Base-by-base conservation (phyloP, 2,113 vertebrate genomes). In the Numenius arquata region DNA sequence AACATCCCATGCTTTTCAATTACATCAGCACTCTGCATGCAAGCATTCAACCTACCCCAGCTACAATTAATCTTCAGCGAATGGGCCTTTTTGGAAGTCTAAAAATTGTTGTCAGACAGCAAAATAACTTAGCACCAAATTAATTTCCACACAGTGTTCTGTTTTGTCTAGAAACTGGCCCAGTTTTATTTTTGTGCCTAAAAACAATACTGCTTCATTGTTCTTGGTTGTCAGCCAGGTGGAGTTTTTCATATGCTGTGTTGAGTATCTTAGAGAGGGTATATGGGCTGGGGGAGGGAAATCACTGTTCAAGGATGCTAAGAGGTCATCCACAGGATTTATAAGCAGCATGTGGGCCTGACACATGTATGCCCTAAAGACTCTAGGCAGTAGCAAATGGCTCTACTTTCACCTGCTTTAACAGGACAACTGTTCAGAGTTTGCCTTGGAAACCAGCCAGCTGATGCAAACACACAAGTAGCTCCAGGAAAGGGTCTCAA, bases 141-240 rank as follows among this genome's bases (percentile, higher is more conserved):
- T 94, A 94, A 97, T 96, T 98, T 97, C 97, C 93, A 93, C 80
- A 93, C 55, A 90, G 83, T 90, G 95, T 93, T 93, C 83, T 95
- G 95, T 97, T 98, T 97, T 97, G 97, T 98, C 98, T 98, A 97
- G 94, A 94, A 97, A 65, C 62, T 83, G 94, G 91, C 65, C 2
- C n/a, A 65, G 76, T 96, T 97, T 96, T 97, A 96, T 90, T 96
- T 97, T 96, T 94, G 85, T 80, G 94, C 88, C 79, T 94, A 97
- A 97, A 98, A 96, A 71, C 88, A 97, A 97, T 94, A 97, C 40
- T 90, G 95, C 94, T 93, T 95, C 96, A 96, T 95, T 97, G 94
- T 97, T 96, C 97, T 97, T 97, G 97, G 96, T 97, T 97, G 92
- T 74, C 90, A 97, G 97, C 98, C 98, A 98, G 96, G 96, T 92